phyloP scores from a whole-genome alignment of 2,113 vertebrate species.

The Microtus ochrogaster region DNA sequence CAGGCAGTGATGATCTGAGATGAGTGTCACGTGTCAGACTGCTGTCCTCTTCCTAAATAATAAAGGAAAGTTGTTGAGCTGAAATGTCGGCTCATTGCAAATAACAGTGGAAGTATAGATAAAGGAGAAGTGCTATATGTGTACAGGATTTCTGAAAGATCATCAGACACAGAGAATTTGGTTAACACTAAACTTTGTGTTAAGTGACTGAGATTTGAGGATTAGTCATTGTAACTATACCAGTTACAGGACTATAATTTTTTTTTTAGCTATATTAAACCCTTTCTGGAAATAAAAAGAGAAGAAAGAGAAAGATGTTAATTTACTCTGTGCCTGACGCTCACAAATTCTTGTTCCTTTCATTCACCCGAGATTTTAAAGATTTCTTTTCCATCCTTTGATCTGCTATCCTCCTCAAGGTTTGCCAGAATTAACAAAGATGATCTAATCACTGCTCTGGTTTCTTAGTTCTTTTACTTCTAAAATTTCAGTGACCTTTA shows the following conservation, averaged over 20 bases:
- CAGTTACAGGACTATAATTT: neutral
- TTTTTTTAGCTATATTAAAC: neutral
- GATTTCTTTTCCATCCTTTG: neutral
- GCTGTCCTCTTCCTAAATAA: neutral
- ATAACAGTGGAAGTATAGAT: neutral
- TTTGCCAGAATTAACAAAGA: neutral
- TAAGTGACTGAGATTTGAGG: slow-evolving; percentile 11
- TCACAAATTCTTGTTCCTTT: neutral
- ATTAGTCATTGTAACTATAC: neutral
- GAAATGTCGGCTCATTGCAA: neutral
- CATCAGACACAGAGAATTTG: neutral
- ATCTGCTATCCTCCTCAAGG: neutral
- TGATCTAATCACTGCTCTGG: neutral
- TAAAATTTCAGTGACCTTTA: neutral
- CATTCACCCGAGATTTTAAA: neutral
- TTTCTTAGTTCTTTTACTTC: neutral
- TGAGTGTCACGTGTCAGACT: neutral
- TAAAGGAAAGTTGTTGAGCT: neutral
- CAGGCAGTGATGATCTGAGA: neutral
- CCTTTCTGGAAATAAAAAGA: neutral
- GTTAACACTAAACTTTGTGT: neutral
- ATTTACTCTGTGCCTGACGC: neutral
- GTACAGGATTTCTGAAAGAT: neutral
- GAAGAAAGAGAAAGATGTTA: neutral
- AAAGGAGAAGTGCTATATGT: neutral